phyloP scores from a whole-genome alignment of 2,888 invertebrate species.

The Thecophora atra region DNA sequence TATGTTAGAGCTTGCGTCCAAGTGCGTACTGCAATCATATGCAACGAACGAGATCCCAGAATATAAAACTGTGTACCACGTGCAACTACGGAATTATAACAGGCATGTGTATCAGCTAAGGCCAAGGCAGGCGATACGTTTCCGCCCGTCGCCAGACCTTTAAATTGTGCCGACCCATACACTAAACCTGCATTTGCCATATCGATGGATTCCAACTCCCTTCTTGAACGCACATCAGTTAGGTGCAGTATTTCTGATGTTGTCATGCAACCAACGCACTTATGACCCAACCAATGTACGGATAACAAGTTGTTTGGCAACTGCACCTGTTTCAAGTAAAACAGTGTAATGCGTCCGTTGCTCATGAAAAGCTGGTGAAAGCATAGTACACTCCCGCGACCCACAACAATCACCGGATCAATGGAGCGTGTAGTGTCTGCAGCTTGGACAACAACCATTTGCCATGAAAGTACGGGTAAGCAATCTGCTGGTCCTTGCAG shows the following conservation, averaged over 20 bases:
- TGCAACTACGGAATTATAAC: conserved; percentile 77
- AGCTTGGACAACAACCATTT: conserved; percentile 84
- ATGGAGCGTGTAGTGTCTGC: conserved; percentile 73
- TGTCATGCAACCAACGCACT: conserved; percentile 87
- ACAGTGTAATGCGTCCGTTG: conserved; percentile 70
- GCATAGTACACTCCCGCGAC: conserved; percentile 82
- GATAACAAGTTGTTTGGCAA: conserved; percentile 78
- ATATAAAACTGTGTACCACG: conserved; percentile 75
- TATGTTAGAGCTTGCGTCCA: too few relatives aligned
- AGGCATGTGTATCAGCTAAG: conserved; percentile 71
- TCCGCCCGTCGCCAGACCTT: conserved; percentile 94
- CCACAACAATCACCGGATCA: conserved; percentile 90
- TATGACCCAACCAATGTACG: conserved; percentile 82
- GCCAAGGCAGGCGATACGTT: conserved; percentile 79
- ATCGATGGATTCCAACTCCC: conserved; percentile 85
- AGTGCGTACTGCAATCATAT: conserved; percentile 71
- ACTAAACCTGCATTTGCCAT: conserved; percentile 83
- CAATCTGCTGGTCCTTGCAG: conserved; percentile 79
- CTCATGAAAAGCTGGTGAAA: conserved; percentile 77
- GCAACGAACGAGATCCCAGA: conserved; percentile 73
- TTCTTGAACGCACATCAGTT: conserved; percentile 87
- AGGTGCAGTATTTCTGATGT: conserved; percentile 84
- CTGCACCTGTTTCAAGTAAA: conserved; percentile 77
- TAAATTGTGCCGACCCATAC: conserved; percentile 84
- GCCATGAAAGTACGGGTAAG: conserved; percentile 93